Evolutionary conservation across 1,140 invertebrate species (phyloP).

Genomic region (Ceratosolen fusciceps): DNA sequence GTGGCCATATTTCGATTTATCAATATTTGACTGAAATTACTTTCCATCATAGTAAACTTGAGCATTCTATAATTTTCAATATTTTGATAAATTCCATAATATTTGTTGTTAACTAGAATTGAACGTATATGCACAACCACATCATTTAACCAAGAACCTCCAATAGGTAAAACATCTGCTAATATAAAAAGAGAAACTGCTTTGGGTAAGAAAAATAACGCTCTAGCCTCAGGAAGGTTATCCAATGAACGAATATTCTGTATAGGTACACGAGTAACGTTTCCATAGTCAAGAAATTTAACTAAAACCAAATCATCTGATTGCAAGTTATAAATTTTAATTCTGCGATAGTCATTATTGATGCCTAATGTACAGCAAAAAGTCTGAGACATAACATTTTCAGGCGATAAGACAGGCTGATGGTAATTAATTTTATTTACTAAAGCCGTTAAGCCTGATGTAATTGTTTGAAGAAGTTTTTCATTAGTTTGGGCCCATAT

Average conservation of each 20-base stretch:
- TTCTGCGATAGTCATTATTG: conserved; percentile 77
- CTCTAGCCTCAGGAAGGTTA: conserved; percentile 66
- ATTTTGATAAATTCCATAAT: conserved; percentile 65
- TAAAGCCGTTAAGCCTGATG: conserved; percentile 61
- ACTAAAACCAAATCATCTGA: conserved; percentile 72
- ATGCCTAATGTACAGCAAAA: conserved; percentile 78
- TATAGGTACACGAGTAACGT: conserved; percentile 73
- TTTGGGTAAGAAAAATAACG: conserved; percentile 70
- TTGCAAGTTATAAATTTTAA: conserved; percentile 71
- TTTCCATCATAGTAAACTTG: conserved; percentile 55
- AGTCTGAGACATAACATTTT: conserved; percentile 63
- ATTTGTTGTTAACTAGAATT: conserved; percentile 71
- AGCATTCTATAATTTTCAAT: conserved; percentile 55
- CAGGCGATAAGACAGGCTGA: conserved; percentile 54
- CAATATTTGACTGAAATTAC: conserved; percentile 59
- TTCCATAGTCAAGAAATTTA: conserved; percentile 82
- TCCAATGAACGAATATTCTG: conserved; percentile 74
- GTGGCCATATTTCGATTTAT: conserved; percentile 54
- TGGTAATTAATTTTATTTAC: conserved; percentile 63
- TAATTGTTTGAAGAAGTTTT: conserved; percentile 71
- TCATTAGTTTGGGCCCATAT: conserved; percentile 78
- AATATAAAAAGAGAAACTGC: conserved; percentile 75
- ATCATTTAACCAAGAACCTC: conserved; percentile 69
- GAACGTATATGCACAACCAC: conserved; percentile 70
- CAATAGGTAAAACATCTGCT: conserved; percentile 69